Base-by-base conservation (phyloP, 2,113 vertebrate species). In the Cebidichthys violaceus region DNA sequence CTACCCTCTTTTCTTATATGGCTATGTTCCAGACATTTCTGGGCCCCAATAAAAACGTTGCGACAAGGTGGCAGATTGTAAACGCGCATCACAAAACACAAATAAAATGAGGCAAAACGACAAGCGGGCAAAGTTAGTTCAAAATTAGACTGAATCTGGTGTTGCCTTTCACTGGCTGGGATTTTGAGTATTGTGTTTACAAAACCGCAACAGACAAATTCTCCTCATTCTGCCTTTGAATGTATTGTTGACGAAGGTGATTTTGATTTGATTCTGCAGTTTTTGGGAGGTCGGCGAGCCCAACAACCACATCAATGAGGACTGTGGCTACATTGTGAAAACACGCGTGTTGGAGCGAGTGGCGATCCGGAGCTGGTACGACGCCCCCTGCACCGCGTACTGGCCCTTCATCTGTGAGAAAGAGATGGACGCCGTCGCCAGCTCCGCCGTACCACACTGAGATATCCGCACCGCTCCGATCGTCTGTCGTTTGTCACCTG, bases 261-360 rank as follows among this genome's bases (percentile, higher is more conserved):
- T 64, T 33, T 60, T 65, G 29, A 31, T 31, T 31, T 31, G 29
- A 31, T 31, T 31, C 47, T n/a, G 43, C 45, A 95, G 94, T 9
- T 95, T 95, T 66, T 95, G 94, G 94, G 94, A 94, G 74, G 88
- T 47, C 0, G 92, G 94, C 0, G 94, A 95, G 59, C 94, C 94
- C 31, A 95, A 95, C 85, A 95, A 95, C 81, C 94, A 95, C 89
- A 92, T 92, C 2, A 0, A 95, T 6, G 94, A 95, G 85, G 94
- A 95, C 84, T 95, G 94, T 1, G 94, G 93, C 54, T 95, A 94
- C 91, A 95, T 95, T 0, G 85, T 95, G 20, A 95, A 95, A 61
- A 95, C 94, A 0, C 0, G 0, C 0, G 89, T 92, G n/a, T 0
- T 92, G 75, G 69, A 64, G 37, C 88, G 94, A 0, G 77, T 94